phyloP scores from a whole-genome alignment of 1,140 invertebrate genomes.

The Tetramorium simillimum region DNA sequence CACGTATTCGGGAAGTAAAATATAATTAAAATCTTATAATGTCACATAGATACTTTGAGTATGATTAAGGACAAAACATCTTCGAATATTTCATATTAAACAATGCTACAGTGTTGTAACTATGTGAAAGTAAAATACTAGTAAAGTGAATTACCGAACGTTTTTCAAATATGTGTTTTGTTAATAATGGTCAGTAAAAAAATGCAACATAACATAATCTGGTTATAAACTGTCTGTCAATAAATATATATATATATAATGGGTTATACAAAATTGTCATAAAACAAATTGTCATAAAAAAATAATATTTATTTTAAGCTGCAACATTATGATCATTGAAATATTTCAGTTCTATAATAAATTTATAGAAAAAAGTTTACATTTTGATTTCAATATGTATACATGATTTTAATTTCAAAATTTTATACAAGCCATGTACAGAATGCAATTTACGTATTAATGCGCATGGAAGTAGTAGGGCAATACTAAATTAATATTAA shows the following conservation, averaged over 20 bases:
- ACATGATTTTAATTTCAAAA: slow-evolving; percentile 16
- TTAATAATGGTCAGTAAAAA: slow-evolving; percentile 53
- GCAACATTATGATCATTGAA: slow-evolving; percentile 31
- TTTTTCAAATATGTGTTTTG: slow-evolving; percentile 27
- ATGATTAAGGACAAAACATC: neutral
- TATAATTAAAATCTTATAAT: neutral
- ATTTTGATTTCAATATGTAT: slow-evolving; percentile 59
- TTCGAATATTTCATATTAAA: slow-evolving; percentile 26
- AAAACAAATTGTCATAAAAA: slow-evolving; percentile 47
- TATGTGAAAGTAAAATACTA: slow-evolving; percentile 9
- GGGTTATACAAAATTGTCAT: slow-evolving; percentile 26
- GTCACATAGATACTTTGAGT: neutral
- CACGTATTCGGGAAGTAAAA: neutral
- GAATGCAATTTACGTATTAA: slow-evolving; percentile 19
- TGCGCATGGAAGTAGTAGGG: neutral
- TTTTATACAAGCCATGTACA: slow-evolving; percentile 52
- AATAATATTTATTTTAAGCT: slow-evolving; percentile 53
- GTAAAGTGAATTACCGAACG: slow-evolving; percentile 16
- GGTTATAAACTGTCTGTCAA: slow-evolving; percentile 34
- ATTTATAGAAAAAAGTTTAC: slow-evolving; percentile 20
- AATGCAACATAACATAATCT: slow-evolving; percentile 31
- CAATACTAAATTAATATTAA: slow-evolving; percentile 22
- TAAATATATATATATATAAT: slow-evolving; percentile 17
- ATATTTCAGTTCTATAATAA: slow-evolving; percentile 45
- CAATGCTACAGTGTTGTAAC: neutral